A percentile compares a stretch with the other conserved stretches of the same genome.
Evolutionary conservation across 2,888 invertebrate species (phyloP).

Genomic region (Teinopalpus imperialis): DNA sequence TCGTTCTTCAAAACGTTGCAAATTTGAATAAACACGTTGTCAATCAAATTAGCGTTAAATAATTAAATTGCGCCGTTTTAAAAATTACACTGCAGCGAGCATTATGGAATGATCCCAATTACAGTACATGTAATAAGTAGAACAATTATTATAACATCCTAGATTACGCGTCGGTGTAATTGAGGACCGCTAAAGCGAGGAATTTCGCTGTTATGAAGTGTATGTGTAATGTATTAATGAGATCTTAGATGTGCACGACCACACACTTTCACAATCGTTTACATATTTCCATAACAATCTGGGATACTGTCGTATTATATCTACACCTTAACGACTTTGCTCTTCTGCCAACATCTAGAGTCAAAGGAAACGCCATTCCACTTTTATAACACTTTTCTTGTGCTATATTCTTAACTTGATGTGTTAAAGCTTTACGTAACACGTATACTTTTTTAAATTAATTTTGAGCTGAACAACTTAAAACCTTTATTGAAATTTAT

Average conservation of each 20-base stretch:
- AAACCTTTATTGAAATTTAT: too few species aligned
- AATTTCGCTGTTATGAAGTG: slow-evolving; percentile 17
- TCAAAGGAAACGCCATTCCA: too few species aligned
- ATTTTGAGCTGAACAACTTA: too few species aligned
- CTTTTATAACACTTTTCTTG: too few species aligned
- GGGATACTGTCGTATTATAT: too few species aligned
- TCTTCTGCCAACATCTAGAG: too few species aligned
- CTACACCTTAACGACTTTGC: too few species aligned
- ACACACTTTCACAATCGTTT: slow-evolving; percentile 16
- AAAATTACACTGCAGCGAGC: background rate
- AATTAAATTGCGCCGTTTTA: too few species aligned
- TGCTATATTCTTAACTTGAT: too few species aligned
- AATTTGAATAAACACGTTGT: background rate
- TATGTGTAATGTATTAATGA: slow-evolving; percentile 18
- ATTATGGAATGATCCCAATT: background rate
- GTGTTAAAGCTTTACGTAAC: too few species aligned
- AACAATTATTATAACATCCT: slow-evolving; percentile 1
- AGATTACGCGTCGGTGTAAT: slow-evolving; percentile 22
- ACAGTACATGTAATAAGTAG: background rate
- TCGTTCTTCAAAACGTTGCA: background rate
- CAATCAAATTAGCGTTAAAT: too few species aligned
- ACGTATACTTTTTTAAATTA: too few species aligned
- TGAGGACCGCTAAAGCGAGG: slow-evolving; percentile 11
- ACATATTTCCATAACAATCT: background rate
- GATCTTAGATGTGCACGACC: slow-evolving; percentile 2